Base-by-base conservation (phyloP, 2,797 vertebrate species). In the Pangasius djambal region DNA sequence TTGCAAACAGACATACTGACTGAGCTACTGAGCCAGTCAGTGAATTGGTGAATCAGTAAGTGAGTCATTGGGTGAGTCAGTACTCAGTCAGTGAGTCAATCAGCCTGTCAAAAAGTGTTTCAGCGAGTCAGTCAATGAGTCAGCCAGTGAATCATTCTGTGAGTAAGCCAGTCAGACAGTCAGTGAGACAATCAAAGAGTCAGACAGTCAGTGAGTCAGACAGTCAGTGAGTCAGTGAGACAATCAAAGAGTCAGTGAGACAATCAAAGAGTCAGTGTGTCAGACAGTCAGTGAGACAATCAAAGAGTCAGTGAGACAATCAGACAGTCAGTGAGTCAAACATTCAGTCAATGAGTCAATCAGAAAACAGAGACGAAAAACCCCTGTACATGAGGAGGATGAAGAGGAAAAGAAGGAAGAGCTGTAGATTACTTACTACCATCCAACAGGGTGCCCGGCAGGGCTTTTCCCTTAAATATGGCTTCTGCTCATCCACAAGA, bases 391-490 rank as follows among this genome's bases (percentile, higher is more conserved):
- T n/a, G 70, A 13, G 4, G 67, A 87, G 65, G 28, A 82, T 59
- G 85, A 89, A 28, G 83, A 55, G 57, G 22, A 83, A 61, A 52
- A 16, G 28, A n/a, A 83, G 37, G 70, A 93, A 88, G 89, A 91
- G 81, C 89, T 82, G 5, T 91, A 57, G 75, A 92, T 95, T 97
- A 98, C 98, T 99, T 97, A 99, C 98, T 97, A 97, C 96, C 97
- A 95, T 98, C 97, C 96, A 98, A 96, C 95, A 98, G 96, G 97
- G 96, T 96, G 96, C 97, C 97, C 95, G 97, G 98, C 94, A 97
- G 96, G 96, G 96, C 96, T 98, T 99, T 98, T 97, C 97, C 98
- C 98, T 99, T 99, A 96, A 99, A 98, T 95, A 99, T 97, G 95
- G 97, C 95, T 92, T 97, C 98, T 99, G 97, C 94, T 94, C 96